phyloP scores from a whole-genome alignment of 2,113 vertebrate species.

The Anseranas semipalmata region DNA sequence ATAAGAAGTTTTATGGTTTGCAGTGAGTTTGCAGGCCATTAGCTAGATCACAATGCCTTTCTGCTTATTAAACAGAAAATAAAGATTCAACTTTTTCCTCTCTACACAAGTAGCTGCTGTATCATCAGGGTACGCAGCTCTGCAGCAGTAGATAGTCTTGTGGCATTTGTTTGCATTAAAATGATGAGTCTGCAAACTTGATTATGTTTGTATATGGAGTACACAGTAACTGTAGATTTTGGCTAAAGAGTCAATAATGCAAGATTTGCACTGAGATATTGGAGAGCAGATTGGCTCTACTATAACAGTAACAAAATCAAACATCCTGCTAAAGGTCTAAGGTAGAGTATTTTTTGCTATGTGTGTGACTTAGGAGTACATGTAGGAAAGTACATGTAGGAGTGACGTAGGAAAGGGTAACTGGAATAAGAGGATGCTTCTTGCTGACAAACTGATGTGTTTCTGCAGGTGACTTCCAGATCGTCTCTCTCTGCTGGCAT shows the following conservation, averaged over 20 bases:
- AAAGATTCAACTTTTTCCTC: not conserved
- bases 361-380: not conserved
- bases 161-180: not conserved
- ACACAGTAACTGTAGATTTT: no score
- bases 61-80: not conserved
- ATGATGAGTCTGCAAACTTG: not conserved
- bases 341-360: not conserved
- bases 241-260: not conserved
- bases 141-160: not conserved
- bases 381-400: no score
- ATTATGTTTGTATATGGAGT: not conserved
- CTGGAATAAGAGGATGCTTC: not conserved
- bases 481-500: conserved; percentile 88
- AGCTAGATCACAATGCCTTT: not conserved
- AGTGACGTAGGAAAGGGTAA: not conserved
- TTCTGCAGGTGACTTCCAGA: conserved; percentile 85
- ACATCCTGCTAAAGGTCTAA: fast-evolving
- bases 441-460: not conserved
- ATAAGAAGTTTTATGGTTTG: not conserved
- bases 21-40: not conserved
- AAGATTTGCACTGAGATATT: not conserved
- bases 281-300: not conserved
- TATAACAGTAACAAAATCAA: not conserved
- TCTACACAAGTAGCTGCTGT: not conserved
- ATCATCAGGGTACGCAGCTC: not conserved